Conservation (phyloP, 2,888 invertebrate species). For the Oscheius sp. region DNA sequence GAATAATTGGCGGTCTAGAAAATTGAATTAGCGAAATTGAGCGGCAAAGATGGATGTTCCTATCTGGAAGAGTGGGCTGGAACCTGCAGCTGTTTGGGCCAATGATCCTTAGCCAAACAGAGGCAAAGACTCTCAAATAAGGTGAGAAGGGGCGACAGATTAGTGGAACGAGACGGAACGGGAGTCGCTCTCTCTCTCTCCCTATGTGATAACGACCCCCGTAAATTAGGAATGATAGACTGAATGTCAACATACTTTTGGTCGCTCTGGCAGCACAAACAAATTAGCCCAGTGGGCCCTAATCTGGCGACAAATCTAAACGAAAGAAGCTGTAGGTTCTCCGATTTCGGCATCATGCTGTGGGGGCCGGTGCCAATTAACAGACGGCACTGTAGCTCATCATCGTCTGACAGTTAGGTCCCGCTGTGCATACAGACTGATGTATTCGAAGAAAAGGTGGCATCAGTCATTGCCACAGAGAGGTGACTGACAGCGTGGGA, state of each 20-base stretch:
- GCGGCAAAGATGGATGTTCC: slow-evolving; percentile 12
- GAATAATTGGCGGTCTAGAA: slow-evolving; percentile 7
- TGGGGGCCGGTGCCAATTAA: slow-evolving; percentile 28
- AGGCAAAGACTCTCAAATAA: background rate
- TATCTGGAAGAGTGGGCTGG: too few relatives aligned
- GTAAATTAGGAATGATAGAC: background rate
- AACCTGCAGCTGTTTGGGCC: slow-evolving; percentile 26
- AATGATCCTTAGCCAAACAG: slow-evolving; percentile 25
- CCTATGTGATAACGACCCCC: background rate
- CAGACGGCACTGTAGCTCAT: slow-evolving; percentile 14
- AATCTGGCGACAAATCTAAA: slow-evolving; percentile 2
- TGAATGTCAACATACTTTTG: background rate
- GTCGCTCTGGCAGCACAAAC: slow-evolving; percentile 3
- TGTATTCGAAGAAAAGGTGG: slow-evolving; percentile 13
- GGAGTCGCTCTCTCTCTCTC: too few relatives aligned
- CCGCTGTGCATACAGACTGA: slow-evolving; percentile 21
- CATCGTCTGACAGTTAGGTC: slow-evolving; percentile 15
- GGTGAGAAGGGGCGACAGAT: too few relatives aligned
- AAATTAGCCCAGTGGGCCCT: slow-evolving; percentile 10
- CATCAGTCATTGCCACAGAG: background rate
- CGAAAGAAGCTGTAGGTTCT: slow-evolving; percentile 1
- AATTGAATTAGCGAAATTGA: slow-evolving; percentile 28
- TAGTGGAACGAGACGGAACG: too few relatives aligned
- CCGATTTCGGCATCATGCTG: slow-evolving; percentile 22
- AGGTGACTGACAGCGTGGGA: background rate